Conservation (phyloP, 2,113 vertebrate genomes). For the Bos javanicus region DNA sequence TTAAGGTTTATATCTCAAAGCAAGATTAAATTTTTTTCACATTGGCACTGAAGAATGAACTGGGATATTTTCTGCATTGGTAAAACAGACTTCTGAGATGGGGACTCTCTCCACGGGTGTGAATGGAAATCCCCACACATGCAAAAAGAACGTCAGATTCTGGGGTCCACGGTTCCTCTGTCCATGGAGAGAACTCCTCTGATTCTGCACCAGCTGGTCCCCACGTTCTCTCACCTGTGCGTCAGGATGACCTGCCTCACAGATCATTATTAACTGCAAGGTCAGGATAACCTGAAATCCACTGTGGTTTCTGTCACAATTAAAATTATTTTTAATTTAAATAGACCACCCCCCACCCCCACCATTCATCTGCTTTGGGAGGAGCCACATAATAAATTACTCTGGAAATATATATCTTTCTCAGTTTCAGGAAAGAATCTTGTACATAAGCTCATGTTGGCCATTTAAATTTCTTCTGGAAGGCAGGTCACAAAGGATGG, state of each 20-base stretch:
- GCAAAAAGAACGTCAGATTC: neutral
- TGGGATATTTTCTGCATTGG: neutral
- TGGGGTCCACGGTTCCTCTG: neutral
- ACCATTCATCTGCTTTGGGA: neutral
- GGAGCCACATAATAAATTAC: neutral
- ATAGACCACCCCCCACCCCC: neutral
- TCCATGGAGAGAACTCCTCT: neutral
- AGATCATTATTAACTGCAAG: neutral
- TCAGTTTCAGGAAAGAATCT: neutral
- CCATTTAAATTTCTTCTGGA: neutral
- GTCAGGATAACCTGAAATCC: neutral
- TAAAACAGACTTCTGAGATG: neutral
- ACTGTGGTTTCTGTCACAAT: neutral
- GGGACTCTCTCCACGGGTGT: neutral
- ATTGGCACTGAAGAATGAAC: neutral
- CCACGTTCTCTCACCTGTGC: neutral
- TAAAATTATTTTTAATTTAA: neutral
- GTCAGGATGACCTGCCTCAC: neutral
- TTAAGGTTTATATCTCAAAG: neutral
- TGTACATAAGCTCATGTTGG: neutral
- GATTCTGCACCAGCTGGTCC: neutral
- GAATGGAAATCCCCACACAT: neutral
- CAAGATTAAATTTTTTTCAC: neutral
- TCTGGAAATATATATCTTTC: neutral
- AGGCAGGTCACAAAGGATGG: neutral